phyloP scores from a whole-genome alignment of 2,888 invertebrate species.

The Xestia xanthographa region DNA sequence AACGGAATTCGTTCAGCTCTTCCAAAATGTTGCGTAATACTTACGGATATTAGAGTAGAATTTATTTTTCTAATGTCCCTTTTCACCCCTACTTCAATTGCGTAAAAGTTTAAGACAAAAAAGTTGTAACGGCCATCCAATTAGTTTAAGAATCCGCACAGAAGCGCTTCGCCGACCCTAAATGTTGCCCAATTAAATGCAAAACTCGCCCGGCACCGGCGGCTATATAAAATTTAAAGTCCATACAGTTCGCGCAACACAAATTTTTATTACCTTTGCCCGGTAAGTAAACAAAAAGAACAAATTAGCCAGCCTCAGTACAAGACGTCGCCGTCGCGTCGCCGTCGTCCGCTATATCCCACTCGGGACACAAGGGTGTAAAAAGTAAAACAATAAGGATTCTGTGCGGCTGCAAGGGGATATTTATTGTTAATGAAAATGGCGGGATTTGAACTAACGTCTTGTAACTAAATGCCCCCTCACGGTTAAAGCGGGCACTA shows the following conservation, averaged over 20 bases:
- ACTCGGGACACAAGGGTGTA: slow-evolving; percentile 90
- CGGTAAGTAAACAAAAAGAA: slow-evolving; percentile 90
- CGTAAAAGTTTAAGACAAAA: slow-evolving; percentile 85
- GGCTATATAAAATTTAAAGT: slow-evolving; percentile 90
- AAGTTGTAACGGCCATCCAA: slow-evolving; percentile 89
- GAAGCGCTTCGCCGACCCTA: slow-evolving; percentile 88
- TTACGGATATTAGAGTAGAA: slow-evolving; percentile 52
- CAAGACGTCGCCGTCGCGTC: slow-evolving; percentile 85
- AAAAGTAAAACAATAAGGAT: slow-evolving; percentile 91
- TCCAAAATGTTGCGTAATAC: slow-evolving; percentile 56
- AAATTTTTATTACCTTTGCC: slow-evolving; percentile 89
- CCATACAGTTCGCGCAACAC: slow-evolving; percentile 90
- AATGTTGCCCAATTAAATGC: slow-evolving; percentile 90
- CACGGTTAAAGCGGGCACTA: slow-evolving; percentile 91
- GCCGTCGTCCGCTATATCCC: slow-evolving; percentile 79
- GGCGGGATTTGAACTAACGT: slow-evolving; percentile 91
- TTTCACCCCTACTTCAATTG: slow-evolving; percentile 76
- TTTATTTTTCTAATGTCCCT: slow-evolving; percentile 68
- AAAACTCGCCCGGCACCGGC: slow-evolving; percentile 86
- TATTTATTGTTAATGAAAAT: slow-evolving; percentile 91
- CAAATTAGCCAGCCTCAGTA: slow-evolving; percentile 86
- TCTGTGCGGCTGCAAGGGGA: slow-evolving; percentile 88
- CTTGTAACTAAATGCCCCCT: slow-evolving; percentile 91
- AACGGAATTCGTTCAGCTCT: slow-evolving; percentile 48
- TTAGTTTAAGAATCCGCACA: slow-evolving; percentile 89